Evolutionary conservation across 2,113 vertebrate species (phyloP).

Genomic region (Struthidea cinerea): DNA sequence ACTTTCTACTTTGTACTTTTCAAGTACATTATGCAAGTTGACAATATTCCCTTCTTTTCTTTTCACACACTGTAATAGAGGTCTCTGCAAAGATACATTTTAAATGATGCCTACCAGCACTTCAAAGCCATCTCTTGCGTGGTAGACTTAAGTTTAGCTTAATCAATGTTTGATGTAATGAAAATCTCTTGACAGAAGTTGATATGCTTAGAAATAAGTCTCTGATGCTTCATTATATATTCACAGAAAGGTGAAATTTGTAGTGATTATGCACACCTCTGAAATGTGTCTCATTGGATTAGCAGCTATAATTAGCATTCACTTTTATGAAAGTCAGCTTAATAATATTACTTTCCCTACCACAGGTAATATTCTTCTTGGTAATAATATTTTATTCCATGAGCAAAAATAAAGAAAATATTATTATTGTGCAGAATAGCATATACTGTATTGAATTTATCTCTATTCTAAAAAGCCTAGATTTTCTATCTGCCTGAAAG

Average conservation of each 20-base stretch:
- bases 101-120: neutral
- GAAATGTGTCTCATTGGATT: constrained; percentile 52
- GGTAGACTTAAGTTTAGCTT: constrained; percentile 14
- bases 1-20: neutral
- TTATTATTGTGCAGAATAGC: neutral
- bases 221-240: constrained; percentile 45
- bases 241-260: constrained; percentile 46
- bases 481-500: neutral
- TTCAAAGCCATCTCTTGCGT: constrained; percentile 1
- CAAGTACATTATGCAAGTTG: neutral
- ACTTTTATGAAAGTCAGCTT: constrained; percentile 1
- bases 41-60: neutral
- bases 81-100: neutral
- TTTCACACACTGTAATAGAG: neutral
- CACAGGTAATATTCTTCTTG: neutral
- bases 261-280: constrained; percentile 34
- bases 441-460: neutral
- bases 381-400: neutral
- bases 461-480: neutral
- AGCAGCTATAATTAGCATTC: constrained; percentile 41
- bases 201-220: constrained; percentile 24
- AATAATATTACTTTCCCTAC: neutral
- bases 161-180: constrained; percentile 36
- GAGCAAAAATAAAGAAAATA: neutral
- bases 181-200: constrained; percentile 55